Conservation (phyloP, 2,113 vertebrate genomes). For the Nibea coibor region DNA sequence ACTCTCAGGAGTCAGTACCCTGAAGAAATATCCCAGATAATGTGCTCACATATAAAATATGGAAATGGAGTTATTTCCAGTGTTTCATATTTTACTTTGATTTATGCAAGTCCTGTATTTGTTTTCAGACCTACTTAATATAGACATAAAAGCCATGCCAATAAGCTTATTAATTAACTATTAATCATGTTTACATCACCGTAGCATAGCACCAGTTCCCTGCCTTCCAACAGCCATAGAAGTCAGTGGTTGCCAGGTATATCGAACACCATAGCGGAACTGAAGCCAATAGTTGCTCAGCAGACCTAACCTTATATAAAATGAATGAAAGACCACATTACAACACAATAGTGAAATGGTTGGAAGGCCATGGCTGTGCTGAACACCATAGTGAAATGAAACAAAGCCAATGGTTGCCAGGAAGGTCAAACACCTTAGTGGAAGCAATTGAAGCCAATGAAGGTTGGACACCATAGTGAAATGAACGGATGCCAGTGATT, state of each 20-base stretch:
- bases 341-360: not conserved
- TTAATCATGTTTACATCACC: not conserved
- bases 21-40: not conserved
- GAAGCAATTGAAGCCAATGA: not conserved
- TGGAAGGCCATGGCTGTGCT: not conserved
- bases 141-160: not conserved
- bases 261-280: not conserved
- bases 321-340: too few species aligned
- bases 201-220: not conserved
- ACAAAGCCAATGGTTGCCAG: not conserved
- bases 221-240: not conserved
- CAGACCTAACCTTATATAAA: too few species aligned
- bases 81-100: too few species aligned
- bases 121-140: not conserved
- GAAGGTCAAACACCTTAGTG: not conserved
- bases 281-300: not conserved
- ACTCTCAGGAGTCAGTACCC: not conserved
- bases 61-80: too few species aligned
- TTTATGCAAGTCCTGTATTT: not conserved
- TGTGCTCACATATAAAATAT: not conserved
- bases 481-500: too few species aligned
- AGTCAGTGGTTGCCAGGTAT: not conserved
- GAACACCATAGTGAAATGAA: too few species aligned
- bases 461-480: too few species aligned
- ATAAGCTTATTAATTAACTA: not conserved